Conservation (phyloP, 2,888 invertebrate species). For the Amblyteles armatorius region DNA sequence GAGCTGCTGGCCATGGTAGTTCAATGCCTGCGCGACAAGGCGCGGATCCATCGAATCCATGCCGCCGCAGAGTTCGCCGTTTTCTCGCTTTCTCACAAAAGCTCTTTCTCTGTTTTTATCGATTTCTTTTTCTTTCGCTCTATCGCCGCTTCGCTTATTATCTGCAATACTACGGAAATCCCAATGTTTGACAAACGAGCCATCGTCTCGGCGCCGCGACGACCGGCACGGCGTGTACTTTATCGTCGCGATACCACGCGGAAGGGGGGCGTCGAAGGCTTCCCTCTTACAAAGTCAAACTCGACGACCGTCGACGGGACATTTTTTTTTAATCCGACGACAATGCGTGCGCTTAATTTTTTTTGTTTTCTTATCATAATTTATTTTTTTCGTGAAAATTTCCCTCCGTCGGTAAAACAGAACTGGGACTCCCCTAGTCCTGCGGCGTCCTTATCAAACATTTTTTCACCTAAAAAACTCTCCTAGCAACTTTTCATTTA, state of each 20-base stretch:
- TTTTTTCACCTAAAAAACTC: slow-evolving; percentile 3
- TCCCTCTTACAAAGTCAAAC: no score
- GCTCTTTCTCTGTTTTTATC: neutral
- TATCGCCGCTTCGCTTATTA: slow-evolving; percentile 16
- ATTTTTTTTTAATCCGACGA: no score
- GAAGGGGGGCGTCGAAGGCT: neutral
- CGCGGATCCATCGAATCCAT: slow-evolving; percentile 86
- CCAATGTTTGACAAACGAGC: slow-evolving; percentile 34
- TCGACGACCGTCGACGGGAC: no score
- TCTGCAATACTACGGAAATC: slow-evolving; percentile 70
- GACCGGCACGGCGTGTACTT: neutral
- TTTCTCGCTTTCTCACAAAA: neutral
- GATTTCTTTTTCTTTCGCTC: neutral
- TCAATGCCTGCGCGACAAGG: slow-evolving; percentile 90
- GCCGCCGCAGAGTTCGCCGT: slow-evolving; percentile 15
- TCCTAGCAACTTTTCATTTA: slow-evolving; percentile 10
- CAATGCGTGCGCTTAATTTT: no score
- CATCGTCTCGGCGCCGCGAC: neutral
- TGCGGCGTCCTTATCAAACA: neutral
- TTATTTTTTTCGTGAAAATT: no score
- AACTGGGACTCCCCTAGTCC: neutral
- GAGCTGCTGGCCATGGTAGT: slow-evolving; percentile 94
- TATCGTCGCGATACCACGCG: neutral
- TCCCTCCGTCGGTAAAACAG: no score
- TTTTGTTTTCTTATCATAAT: no score